A percentile compares a stretch with the other conserved stretches of the same genome.
Evolutionary conservation across 2,888 invertebrate species (phyloP).

Genomic region (Nezara viridula): DNA sequence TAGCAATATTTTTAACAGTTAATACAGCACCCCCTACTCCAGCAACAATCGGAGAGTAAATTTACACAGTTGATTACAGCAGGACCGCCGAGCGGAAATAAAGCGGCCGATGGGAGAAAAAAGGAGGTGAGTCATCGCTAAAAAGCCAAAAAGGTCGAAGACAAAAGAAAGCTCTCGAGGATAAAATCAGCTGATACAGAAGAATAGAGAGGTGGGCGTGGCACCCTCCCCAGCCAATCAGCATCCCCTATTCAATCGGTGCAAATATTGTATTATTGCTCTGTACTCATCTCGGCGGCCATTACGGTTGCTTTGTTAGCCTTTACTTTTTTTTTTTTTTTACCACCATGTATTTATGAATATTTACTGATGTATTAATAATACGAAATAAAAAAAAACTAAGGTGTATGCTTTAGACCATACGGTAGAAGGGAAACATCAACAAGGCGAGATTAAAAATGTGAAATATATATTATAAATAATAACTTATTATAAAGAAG

Average conservation of each 20-base stretch:
- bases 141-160: constrained; percentile 19
- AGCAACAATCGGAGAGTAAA: constrained; percentile 27
- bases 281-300: background rate
- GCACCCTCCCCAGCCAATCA: background rate
- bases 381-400: too few relatives aligned
- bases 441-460: too few relatives aligned
- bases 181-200: constrained; percentile 46
- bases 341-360: too few relatives aligned
- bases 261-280: constrained; percentile 27
- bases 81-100: constrained; percentile 1
- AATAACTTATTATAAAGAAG: too few relatives aligned
- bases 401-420: too few relatives aligned
- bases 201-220: constrained; percentile 43
- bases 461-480: too few relatives aligned
- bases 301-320: background rate
- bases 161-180: constrained; percentile 34
- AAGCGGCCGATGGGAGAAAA: constrained; percentile 5
- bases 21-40: background rate
- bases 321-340: background rate
- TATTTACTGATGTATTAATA: too few relatives aligned
- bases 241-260: background rate
- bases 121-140: constrained; percentile 39
- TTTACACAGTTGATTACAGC: constrained; percentile 43
- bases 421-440: too few relatives aligned
- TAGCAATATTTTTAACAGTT: background rate